phyloP scores from a whole-genome alignment of 2,797 vertebrate species.

The Corythornis leucogaster region DNA sequence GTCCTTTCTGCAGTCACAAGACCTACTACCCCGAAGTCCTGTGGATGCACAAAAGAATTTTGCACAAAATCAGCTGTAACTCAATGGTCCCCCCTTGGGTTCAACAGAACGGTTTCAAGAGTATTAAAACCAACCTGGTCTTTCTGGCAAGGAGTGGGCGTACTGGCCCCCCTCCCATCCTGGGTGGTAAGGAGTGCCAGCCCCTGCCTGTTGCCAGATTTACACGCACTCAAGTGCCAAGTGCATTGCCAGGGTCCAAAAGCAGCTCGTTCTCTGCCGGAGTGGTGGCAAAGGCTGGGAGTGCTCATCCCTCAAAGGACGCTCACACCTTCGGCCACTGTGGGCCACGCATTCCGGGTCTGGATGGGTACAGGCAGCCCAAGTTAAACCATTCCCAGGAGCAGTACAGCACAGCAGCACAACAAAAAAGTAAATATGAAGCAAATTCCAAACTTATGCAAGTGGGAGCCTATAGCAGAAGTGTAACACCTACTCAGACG shows the following conservation, averaged over 20 bases:
- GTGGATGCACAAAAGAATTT: conserved; percentile 95
- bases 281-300: conserved; percentile 28
- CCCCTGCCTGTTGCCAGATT: conserved; percentile 85
- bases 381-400: conserved; percentile 75
- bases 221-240: conserved; percentile 87
- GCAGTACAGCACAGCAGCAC: conserved; percentile 43
- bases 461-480: conserved; percentile 77
- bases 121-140: conserved; percentile 79
- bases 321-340: conserved; percentile 17
- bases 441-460: conserved; percentile 77
- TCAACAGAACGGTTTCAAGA: conserved; percentile 82
- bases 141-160: conserved; percentile 85
- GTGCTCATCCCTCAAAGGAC: conserved; percentile 67
- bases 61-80: conserved; percentile 90
- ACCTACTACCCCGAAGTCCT: conserved; percentile 95
- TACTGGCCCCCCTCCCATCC: conserved; percentile 92
- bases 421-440: conserved; percentile 81
- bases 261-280: conserved; percentile 63
- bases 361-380: conserved; percentile 73
- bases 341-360: conserved; percentile 40
- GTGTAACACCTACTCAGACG: conserved; percentile 54
- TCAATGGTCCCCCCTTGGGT: conserved; percentile 90
- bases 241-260: conserved; percentile 62
- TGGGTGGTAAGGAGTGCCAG: conserved; percentile 94
- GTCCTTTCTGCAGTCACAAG: conserved; percentile 92